Evolutionary conservation across 2,888 invertebrate species (phyloP).

Genomic region (Ectemnius lituratus): DNA sequence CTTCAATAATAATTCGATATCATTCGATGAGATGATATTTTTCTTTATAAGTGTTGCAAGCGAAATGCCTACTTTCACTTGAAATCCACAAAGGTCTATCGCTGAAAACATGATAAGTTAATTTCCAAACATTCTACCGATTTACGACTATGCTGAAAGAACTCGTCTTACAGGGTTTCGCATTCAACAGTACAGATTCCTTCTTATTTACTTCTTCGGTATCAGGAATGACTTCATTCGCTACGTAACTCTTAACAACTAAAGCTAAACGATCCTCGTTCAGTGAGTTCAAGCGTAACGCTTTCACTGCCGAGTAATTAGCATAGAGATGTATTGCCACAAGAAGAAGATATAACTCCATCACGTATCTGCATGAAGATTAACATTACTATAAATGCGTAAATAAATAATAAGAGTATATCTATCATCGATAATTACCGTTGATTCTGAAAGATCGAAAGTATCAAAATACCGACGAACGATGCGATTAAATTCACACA

Average conservation of each 20-base stretch:
- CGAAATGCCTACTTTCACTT: slow-evolving; percentile 82
- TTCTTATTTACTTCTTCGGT: slow-evolving; percentile 84
- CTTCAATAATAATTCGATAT: slow-evolving; percentile 76
- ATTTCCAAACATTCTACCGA: background rate
- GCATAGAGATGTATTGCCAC: slow-evolving; percentile 89
- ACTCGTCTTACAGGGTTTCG: slow-evolving; percentile 73
- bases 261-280: slow-evolving; percentile 89
- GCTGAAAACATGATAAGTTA: slow-evolving; percentile 77
- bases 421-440: slow-evolving; percentile 71
- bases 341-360: slow-evolving; percentile 86
- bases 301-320: slow-evolving; percentile 92
- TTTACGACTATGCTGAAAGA: too few relatives aligned
- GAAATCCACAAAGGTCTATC: slow-evolving; percentile 81
- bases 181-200: slow-evolving; percentile 85
- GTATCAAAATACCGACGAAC: slow-evolving; percentile 86
- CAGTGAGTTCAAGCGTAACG: slow-evolving; percentile 88
- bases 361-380: slow-evolving; percentile 81
- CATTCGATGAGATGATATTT: slow-evolving; percentile 62
- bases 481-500: slow-evolving; percentile 94
- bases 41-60: slow-evolving; percentile 75
- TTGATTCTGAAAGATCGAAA: slow-evolving; percentile 82
- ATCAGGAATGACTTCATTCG: slow-evolving; percentile 81
- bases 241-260: slow-evolving; percentile 84
- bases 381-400: slow-evolving; percentile 16
- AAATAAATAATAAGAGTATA: slow-evolving; percentile 18